Evolutionary conservation across 2,113 vertebrate species (phyloP), one percentile per base, ranked within the genome.

Genomic region (Euleptes europaea): DNA sequence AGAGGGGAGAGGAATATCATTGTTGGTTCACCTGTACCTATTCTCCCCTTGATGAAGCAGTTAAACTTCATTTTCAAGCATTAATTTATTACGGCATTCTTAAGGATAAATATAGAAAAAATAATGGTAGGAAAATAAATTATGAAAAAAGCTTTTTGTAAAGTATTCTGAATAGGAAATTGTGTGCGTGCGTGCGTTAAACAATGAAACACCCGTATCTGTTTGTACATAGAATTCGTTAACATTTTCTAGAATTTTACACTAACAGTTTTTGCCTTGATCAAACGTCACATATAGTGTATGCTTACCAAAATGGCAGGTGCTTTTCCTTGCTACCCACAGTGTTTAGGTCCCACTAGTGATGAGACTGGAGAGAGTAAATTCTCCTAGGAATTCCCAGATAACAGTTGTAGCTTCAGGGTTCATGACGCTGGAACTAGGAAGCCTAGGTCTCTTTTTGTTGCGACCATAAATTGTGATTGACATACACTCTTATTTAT

Each of bases 111-210:
- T 90, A 90, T 95, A 95, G 95, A 95, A 90, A 89, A 87, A 94
- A 92, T 91, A 89, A 94, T 96, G 91, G 93, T 95, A 94, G 92
- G 86, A 92, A 81, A 85, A 90, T 93, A 93, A 94, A 88, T 91
- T 89, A 93, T 93, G 91, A 92, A 70, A n/a, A n/a, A n/a, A 54
- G 82, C 93, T 95, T 94, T 94, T 90, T 93, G 94, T 93, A 96
- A 97, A 98, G 97, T 98, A 98, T 98, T 96, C 95, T 94, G 93
- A 93, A 93, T 92, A 95, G 95, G 93, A 96, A 93, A 92, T 91
- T 92, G 86, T 57, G 60, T 28, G 60, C 28, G 60, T 63, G 7
- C 93, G 90, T 84, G 95, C 66, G 93, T 80, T 94, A 93, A 95
- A 88, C 87, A 91, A 79, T 79, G 91, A 95, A 92, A 93, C 92